Evolutionary conservation across 2,113 vertebrate species (phyloP).

Genomic region (Ornithorhynchus anatinus): DNA sequence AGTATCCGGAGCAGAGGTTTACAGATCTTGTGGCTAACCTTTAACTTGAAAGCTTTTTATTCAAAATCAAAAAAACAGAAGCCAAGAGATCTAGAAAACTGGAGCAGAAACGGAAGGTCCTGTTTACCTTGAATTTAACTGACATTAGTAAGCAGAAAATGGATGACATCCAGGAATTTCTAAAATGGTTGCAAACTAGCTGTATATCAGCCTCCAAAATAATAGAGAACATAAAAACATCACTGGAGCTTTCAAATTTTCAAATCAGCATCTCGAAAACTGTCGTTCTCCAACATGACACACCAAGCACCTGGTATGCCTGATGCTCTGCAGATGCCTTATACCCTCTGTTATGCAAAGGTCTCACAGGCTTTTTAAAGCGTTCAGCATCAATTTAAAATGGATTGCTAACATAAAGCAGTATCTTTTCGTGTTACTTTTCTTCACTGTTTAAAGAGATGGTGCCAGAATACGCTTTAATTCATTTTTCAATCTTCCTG

Average conservation of each 20-base stretch:
- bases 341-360: not conserved
- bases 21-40: no score
- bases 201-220: not conserved
- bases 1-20: no score
- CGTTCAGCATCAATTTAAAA: not conserved
- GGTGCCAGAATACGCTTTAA: not conserved
- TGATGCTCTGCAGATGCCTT: slow-evolving; percentile 12
- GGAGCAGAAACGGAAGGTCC: not conserved
- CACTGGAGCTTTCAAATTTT: not conserved
- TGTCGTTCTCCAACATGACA: not conserved
- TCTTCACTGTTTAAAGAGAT: not conserved
- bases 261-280: not conserved
- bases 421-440: not conserved
- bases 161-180: not conserved
- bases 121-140: not conserved
- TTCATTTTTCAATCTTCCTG: not conserved
- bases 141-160: not conserved
- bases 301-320: no score
- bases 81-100: not conserved
- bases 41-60: no score
- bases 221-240: not conserved
- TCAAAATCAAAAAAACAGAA: not conserved
- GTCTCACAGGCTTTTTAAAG: not conserved
- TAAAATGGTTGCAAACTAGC: not conserved
- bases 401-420: not conserved